Evolutionary conservation across 1,140 invertebrate genomes (phyloP).

Genomic region (Laodelphax striatellus): DNA sequence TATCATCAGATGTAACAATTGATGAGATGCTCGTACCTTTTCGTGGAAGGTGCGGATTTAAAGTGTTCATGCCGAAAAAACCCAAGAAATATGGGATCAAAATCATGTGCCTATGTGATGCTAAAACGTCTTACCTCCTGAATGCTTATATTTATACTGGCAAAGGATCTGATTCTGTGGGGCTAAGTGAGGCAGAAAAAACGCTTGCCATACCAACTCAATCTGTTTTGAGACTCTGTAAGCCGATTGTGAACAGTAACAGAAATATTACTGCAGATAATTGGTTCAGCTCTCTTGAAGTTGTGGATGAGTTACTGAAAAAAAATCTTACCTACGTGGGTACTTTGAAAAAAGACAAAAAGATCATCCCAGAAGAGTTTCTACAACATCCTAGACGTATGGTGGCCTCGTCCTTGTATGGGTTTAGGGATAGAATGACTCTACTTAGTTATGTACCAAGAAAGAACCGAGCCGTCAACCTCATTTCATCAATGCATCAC

Average conservation of each 20-base stretch:
- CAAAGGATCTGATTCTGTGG: neutral
- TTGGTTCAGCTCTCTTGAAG: slow-evolving; percentile 30
- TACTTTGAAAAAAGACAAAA: slow-evolving; percentile 35
- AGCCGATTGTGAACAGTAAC: neutral
- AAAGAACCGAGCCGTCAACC: slow-evolving; percentile 21
- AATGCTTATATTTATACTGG: slow-evolving; percentile 23
- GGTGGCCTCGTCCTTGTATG: slow-evolving; percentile 10
- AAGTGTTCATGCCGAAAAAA: slow-evolving; percentile 35
- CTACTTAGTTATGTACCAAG: slow-evolving; percentile 24
- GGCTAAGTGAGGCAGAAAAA: neutral
- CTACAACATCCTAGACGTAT: neutral
- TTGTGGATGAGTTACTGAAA: slow-evolving; percentile 26
- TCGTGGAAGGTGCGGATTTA: slow-evolving; percentile 29
- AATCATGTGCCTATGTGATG: slow-evolving; percentile 6
- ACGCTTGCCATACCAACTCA: neutral
- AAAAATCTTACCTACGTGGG: slow-evolving; percentile 28
- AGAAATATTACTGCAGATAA: slow-evolving; percentile 30
- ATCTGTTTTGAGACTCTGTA: neutral
- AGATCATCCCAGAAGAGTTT: slow-evolving; percentile 28
- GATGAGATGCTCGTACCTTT: slow-evolving; percentile 19
- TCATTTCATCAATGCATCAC: slow-evolving; percentile 25
- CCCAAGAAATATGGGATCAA: slow-evolving; percentile 32
- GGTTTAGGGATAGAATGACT: slow-evolving; percentile 16
- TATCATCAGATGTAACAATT: neutral
- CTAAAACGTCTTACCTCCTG: slow-evolving; percentile 23